Conservation (phyloP, 2,797 vertebrate genomes). For the Liparis tanakae region DNA sequence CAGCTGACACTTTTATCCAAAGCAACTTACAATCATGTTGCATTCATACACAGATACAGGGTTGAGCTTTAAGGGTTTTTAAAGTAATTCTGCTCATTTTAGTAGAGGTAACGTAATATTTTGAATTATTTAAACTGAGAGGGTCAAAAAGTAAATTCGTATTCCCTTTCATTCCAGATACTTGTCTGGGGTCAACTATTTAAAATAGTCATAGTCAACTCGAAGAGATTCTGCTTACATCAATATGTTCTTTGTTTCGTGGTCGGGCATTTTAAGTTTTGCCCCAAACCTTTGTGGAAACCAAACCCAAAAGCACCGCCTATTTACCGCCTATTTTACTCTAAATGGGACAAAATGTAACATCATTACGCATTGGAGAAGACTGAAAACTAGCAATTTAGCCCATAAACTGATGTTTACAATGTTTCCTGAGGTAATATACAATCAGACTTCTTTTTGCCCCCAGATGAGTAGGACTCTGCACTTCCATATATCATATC, state of each 20-base stretch:
- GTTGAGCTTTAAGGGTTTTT: not conserved
- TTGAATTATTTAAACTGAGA: not conserved
- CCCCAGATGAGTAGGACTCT: not conserved
- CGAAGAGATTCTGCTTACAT: not conserved
- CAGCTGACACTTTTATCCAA: too few species aligned
- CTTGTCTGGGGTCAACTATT: not conserved
- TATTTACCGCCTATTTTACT: too few species aligned
- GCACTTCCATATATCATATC: too few species aligned
- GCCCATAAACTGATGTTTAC: too few species aligned
- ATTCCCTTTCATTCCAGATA: not conserved
- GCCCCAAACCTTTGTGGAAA: not conserved
- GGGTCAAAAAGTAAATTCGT: not conserved
- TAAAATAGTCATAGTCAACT: constrained; percentile 1
- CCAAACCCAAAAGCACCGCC: not conserved
- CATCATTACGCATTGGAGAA: too few species aligned
- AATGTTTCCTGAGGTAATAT: not conserved
- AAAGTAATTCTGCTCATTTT: not conserved
- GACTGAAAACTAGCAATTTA: too few species aligned
- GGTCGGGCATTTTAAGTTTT: not conserved
- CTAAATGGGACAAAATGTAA: too few species aligned
- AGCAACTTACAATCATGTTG: too few species aligned
- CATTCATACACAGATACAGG: too few species aligned
- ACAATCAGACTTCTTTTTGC: not conserved
- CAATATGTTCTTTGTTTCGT: not conserved
- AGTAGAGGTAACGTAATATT: too few species aligned